Evolutionary conservation across 2,113 vertebrate species (phyloP), one percentile per base, ranked within the genome.

Genomic region (Upupa epops): DNA sequence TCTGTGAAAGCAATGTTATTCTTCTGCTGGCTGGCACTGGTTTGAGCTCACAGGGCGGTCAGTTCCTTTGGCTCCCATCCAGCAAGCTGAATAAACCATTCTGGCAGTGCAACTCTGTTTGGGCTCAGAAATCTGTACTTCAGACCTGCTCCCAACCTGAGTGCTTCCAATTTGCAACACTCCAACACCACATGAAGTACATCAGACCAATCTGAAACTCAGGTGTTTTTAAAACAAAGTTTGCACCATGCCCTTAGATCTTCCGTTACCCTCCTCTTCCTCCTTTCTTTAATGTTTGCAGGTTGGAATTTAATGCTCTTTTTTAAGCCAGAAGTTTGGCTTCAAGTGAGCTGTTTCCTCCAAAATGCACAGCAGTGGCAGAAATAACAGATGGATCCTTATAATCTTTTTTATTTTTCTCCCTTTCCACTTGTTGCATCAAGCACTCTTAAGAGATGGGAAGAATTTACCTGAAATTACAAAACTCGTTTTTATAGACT

Each of bases 1-100:
- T 94, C 84, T 94, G 84, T 88, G 88, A 94, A 94, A 96, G 86
- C 73, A 89, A 89, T 95, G 93, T 94, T 94, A 93, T 92, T 95
- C 93, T 95, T 95, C 4, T 8, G 70, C 90, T 95, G 90, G 68
- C 66, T 92, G 93, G 96, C 95, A 96, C 49, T 69, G 84, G 76
- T 84, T 95, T 92, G 76, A 81, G 94, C 88, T 86, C 78, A 21
- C 92, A 92, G 88, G 89, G 88, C 68, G 52, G 93, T 90, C 93
- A 94, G 72, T 87, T 82, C 84, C 79, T 90, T 22, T 96, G 95
- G 94, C 95, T 90, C 54, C 34, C 48, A 40, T 83, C 92, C 94
- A 96, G 69, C 51, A 70, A 25, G 63, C 88, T 89, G 91, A 94
- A 90, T 73, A 88, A 92, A 86, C 94, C 66, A 11, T 61, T 75